Evolutionary conservation across 92 coral and sea anemone species (phyloP), one percentile per base, ranked within the genome.

Genomic region (Pocillopora grandis): DNA sequence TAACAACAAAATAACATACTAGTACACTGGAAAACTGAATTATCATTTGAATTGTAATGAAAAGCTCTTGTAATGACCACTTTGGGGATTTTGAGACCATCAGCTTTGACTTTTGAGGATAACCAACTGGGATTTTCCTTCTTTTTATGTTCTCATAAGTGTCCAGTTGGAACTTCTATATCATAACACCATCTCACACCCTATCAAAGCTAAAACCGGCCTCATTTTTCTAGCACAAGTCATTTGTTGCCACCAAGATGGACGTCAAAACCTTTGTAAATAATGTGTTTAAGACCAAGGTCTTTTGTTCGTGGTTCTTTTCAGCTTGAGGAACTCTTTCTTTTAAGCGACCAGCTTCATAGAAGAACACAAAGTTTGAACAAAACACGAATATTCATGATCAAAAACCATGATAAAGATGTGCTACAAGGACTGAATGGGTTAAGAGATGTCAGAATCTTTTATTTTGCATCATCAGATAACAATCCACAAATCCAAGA

Each of bases 41-140:
- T 82, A 78, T 81, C 86, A 82, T 79, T 58, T 82, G 33, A 60
- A 82, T 82, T 82, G 86, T 82, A 72, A 82, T 82, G 79, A 72
- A 72, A 81, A 81, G 66, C 86, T 81, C 78, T 70, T 69, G 48
- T 58, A 71, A 58, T 67, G 18, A 23, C 72, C 86, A 82, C 86
- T 83, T 83, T 83, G 59, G 72, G 71, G 80, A 62, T 73, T 83
- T 58, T 59, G 79, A 82, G 64, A 3, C 64, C 16, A 10, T 9
- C 64, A 82, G 78, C 71, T 23, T 23, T 23, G 27, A 23, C 27
- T 23, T 23, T 23, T 23, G 27, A 23, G 27, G 27, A 23, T 23
- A 23, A 23, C 27, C 27, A 23, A 23, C 27, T 23, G 27, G 27
- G 27, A 23, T 23, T 23, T 23, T 23, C 27, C 27, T 23, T 23